A percentile compares a stretch with the other conserved stretches of the same genome.
These are phyloP conservation scores for Amazona vittata DNA, from an alignment of 2,113 vertebrate species.

Conservation along the genomic window DNA sequence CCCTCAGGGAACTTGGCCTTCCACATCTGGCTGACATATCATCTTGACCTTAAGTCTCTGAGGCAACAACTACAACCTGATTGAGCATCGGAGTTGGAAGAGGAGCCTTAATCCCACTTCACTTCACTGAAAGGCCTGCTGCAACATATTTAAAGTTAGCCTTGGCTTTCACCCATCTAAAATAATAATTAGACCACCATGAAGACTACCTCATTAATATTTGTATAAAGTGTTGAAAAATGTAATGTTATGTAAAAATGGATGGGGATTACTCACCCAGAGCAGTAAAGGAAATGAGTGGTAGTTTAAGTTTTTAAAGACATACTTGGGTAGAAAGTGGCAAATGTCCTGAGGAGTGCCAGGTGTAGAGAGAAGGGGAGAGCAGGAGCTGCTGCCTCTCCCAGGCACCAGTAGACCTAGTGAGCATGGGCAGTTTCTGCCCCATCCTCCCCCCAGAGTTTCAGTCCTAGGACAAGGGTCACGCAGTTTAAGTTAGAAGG, in stretches of 20 bases:
- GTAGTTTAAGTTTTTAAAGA: neutral
- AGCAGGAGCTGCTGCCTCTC: neutral
- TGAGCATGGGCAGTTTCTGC: neutral
- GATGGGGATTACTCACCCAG: neutral
- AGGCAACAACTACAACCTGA: neutral
- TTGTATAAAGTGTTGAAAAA: conserved; percentile 35
- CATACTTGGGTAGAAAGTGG: neutral
- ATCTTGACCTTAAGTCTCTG: neutral
- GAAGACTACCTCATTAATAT: neutral
- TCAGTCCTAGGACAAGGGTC: neutral
- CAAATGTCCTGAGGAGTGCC: neutral
- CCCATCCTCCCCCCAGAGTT: neutral
- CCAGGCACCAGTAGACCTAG: rapidly evolving
- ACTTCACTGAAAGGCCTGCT: neutral
- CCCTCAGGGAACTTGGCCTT: neutral
- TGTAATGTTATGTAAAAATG: neutral
- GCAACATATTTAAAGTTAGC: conserved; percentile 16
- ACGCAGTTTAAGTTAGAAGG: neutral
- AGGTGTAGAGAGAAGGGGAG: neutral
- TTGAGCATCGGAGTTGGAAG: neutral
- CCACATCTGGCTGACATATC: neutral
- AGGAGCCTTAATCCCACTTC: neutral
- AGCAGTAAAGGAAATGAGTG: conserved; percentile 5
- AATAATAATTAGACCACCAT: neutral
- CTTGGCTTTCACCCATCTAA: conserved; percentile 14